A percentile compares a stretch with the other conserved stretches of the same genome.
These are phyloP conservation scores for Lepidurus couesii DNA, from an alignment of 1,140 invertebrate species.

Conservation along the genomic window DNA sequence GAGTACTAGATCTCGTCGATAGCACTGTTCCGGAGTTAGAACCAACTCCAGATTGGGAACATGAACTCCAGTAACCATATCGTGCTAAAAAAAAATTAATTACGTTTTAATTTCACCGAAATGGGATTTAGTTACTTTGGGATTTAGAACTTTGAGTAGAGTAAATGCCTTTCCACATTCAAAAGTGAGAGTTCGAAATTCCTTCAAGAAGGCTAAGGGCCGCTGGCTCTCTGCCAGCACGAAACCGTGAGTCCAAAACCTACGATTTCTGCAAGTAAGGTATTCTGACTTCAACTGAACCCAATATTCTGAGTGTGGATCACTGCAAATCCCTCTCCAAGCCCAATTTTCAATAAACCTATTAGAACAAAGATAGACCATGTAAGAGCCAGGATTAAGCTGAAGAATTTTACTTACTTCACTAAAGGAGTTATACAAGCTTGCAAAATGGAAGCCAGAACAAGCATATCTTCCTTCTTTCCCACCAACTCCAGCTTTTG, in stretches of 20 bases:
- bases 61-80: background rate
- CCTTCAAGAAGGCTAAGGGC: background rate
- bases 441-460: background rate
- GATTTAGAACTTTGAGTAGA: background rate
- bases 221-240: background rate
- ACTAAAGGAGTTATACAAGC: background rate
- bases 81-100: background rate
- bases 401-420: background rate
- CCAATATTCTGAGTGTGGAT: background rate
- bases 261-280: background rate
- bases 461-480: background rate
- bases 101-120: background rate
- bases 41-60: background rate
- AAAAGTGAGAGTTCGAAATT: background rate
- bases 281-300: background rate
- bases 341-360: background rate
- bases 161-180: background rate
- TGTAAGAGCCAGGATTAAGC: too few species aligned
- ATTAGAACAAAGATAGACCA: too few species aligned
- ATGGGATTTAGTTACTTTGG: background rate
- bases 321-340: background rate
- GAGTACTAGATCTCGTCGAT: background rate
- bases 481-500: background rate
- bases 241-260: background rate
- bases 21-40: constrained; percentile 3